These are phyloP conservation scores for Phrynocephalus forsythii DNA, from an alignment of 2,797 vertebrate genomes.

Conservation along the genomic window DNA sequence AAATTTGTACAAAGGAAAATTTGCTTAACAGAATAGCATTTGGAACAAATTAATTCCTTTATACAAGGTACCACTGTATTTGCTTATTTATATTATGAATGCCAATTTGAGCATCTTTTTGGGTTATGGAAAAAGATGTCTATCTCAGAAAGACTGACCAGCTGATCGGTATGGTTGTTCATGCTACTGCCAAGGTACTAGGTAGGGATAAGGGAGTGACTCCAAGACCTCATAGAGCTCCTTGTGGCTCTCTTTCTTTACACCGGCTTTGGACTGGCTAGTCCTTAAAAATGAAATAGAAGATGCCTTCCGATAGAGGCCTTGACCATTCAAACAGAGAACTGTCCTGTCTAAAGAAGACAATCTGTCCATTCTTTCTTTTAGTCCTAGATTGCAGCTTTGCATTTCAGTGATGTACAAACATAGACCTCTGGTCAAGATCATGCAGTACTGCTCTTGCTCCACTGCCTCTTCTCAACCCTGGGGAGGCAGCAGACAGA, in stretches of 20 bases:
- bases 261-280: not conserved
- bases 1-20: too few species aligned
- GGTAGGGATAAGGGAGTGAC: not conserved
- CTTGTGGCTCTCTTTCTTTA: not conserved
- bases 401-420: not conserved
- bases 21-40: too few species aligned
- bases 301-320: not conserved
- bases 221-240: not conserved
- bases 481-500: not conserved
- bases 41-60: too few species aligned
- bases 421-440: not conserved
- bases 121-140: not conserved
- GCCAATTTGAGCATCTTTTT: not conserved
- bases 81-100: not conserved
- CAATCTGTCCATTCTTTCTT: not conserved
- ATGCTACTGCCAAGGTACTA: too few species aligned
- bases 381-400: not conserved
- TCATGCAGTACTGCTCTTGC: not conserved
- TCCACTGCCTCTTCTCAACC: not conserved
- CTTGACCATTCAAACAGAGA: not conserved
- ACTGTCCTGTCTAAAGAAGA: not conserved
- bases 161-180: not conserved
- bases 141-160: not conserved
- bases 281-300: not conserved
- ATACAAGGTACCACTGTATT: not conserved